phyloP scores from a whole-genome alignment of 2,113 vertebrate species.

The Rhinoderma darwinii region DNA sequence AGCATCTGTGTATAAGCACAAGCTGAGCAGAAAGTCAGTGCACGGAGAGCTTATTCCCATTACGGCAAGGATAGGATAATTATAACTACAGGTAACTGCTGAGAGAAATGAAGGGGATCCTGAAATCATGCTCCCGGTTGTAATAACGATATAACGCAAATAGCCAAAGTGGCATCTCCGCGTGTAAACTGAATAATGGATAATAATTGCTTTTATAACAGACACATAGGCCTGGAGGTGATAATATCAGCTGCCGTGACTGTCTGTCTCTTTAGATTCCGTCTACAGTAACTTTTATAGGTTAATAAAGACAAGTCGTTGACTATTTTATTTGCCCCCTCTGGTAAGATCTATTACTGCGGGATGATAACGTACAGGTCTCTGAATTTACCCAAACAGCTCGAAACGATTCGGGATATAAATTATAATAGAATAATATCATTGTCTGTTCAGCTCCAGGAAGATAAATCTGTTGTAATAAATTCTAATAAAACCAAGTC shows the following conservation, averaged over 20 bases:
- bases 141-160: no score
- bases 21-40: no score
- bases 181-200: not conserved
- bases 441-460: not conserved
- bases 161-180: no score
- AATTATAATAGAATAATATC: not conserved
- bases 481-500: not conserved
- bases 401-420: not conserved
- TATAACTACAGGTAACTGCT: no score
- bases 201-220: not conserved
- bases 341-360: not conserved
- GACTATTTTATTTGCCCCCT: constrained; percentile 2
- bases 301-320: constrained; percentile 10
- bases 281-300: constrained; percentile 11
- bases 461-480: not conserved
- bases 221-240: no score
- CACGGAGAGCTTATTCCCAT: no score
- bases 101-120: no score
- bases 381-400: not conserved
- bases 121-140: no score
- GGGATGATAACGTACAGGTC: not conserved
- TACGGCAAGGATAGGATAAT: no score
- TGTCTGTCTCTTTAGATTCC: not conserved
- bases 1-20: no score
- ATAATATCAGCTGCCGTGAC: not conserved